Base-by-base conservation (phyloP, 2,888 invertebrate genomes). In the Hypolimnas misippus region DNA sequence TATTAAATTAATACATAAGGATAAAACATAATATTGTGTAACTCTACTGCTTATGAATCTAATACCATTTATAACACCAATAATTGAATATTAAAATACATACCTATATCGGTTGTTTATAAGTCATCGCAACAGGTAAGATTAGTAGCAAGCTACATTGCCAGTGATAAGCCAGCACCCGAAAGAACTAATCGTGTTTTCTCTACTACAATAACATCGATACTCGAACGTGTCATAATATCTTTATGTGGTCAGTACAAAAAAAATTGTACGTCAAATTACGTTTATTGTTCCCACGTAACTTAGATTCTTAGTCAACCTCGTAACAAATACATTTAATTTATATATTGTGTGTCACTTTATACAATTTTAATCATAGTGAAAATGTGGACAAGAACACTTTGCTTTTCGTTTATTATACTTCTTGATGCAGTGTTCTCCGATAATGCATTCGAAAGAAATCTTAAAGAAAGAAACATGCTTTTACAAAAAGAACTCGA, bases 401-500 rank as follows among this genome's bases (percentile, higher is more conserved):
- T 76, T 64, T 58, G 61, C 50, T 65, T 54, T 57, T 55, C 52
- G 46, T 3, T 16, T 64, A 46, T 44, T 54, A 4, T 66, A 61
- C 25, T 42, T n/a, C n/a, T 35, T 6, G 40, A 40, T 44, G 16
- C n/a, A 10, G 58, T 60, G 40, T n/a, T 35, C 21, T 31, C 29
- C 7, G 62, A 74, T 44, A 64, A 73, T 69, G 70, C 46, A 16
- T 55, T 63, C 6, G 68, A 82, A 65, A 67, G 69, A 62, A 70
- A 79, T 12, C 58, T 77, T 8, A 60, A 76, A 51, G 71, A 84
- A 65, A 87, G 94, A 60, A 76, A 83, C n/a, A 62, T 81, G 3
- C 79, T 95, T n/a, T 71, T 94, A 5, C 69, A 87, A 19, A 82
- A 78, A 55, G 94, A 94, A 76, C 75, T 89, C 0, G 75, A 83